Evolutionary conservation across 2,888 invertebrate genomes (phyloP).

Genomic region (Hydrotaea diabolus): DNA sequence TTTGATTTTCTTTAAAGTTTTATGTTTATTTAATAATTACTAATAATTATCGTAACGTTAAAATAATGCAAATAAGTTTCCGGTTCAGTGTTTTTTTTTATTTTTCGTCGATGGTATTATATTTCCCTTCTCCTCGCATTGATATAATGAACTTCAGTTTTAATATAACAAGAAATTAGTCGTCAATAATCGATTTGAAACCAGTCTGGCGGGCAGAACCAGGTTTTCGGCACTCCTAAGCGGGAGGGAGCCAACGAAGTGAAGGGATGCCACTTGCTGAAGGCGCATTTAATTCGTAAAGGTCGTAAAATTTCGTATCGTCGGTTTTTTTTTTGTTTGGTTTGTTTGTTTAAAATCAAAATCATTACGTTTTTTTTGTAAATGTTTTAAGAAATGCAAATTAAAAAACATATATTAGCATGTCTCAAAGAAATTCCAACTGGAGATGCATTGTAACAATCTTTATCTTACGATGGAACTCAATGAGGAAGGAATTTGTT

Average conservation of each 20-base stretch:
- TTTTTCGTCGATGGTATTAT: too few relatives aligned
- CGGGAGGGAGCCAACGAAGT: too few relatives aligned
- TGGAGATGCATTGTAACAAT: not conserved
- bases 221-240: too few relatives aligned
- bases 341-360: not conserved
- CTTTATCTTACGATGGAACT: not conserved
- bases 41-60: not conserved
- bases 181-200: not conserved
- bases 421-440: not conserved
- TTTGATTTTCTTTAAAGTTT: not conserved
- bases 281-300: too few relatives aligned
- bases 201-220: too few relatives aligned
- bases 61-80: not conserved
- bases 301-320: not conserved
- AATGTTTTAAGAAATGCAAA: conserved; percentile 10
- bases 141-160: not conserved
- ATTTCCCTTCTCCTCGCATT: not conserved
- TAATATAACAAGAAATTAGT: not conserved
- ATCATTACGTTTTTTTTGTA: not conserved
- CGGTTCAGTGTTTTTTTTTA: not conserved
- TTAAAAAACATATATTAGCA: conserved; percentile 8
- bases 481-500: conserved; percentile 18
- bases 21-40: not conserved
- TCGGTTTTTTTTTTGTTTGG: too few relatives aligned
- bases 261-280: too few relatives aligned